Base-by-base conservation (phyloP, 2,888 invertebrate species). In the Cordilura impudica region DNA sequence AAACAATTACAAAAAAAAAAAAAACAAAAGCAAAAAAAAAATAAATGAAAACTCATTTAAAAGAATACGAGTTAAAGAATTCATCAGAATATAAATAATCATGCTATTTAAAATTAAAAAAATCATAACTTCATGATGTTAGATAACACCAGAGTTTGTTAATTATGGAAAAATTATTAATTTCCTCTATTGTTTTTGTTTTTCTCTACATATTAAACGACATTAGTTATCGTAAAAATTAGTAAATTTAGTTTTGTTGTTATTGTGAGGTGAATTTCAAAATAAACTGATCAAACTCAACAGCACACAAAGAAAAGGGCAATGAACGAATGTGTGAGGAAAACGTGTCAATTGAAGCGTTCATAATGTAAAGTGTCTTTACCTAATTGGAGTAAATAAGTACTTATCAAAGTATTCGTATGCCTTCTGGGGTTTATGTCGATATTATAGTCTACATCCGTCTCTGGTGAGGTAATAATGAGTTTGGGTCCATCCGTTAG, bases 61-160 rank as follows among this genome's bases (percentile, higher is more conserved):
- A n/a, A n/a, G 3, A 4, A 39, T 39, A n/a, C 10, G 12, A 39
- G 10, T n/a, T n/a, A 39, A n/a, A 39, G 6, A 21, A 39, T 58
- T 58, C 58, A 60, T 60, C n/a, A n/a, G n/a, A 47, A 47, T 18
- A 23, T 8, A 60, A 26, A 43, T n/a, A n/a, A n/a, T n/a, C 43
- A 43, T 16, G 14, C n/a, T 47, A 47, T 47, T 61, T 61, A n/a
- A 26, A 63, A 63, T 31, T 49, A 14, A 63, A 49, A 49, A 63
- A 49, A 49, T 63, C 31, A 63, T 49, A 63, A 63, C 47, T 61
- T 61, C 4, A 29, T 19, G 29, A 29, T 61, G 49, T 63, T 35
- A 49, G 63, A 49, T 63, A 61, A 63, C 7, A 56, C 4, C 12
- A n/a, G n/a, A n/a, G n/a, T 31, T 39, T 39, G 35, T n/a, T 39